Percentiles rank a stretch among this genome's conserved stretches.
phyloP scores from a whole-genome alignment of 2,888 invertebrate genomes.

The Protodeltote pygarga region DNA sequence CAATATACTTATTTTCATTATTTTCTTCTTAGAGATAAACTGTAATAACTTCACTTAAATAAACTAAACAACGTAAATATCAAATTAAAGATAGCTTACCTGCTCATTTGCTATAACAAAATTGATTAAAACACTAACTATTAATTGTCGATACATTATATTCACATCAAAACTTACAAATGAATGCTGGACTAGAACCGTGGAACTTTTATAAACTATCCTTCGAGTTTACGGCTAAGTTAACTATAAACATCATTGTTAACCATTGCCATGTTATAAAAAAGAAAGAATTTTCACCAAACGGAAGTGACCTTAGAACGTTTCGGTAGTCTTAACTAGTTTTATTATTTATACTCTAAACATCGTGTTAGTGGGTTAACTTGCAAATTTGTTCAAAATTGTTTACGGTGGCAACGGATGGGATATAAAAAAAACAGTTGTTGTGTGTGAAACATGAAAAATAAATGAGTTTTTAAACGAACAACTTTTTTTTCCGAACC shows the following conservation, averaged over 20 bases:
- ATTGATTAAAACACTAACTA: slow-evolving; percentile 30
- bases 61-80: neutral
- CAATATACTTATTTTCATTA: no score
- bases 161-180: slow-evolving; percentile 30
- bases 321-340: slow-evolving; percentile 17
- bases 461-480: neutral
- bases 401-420: slow-evolving; percentile 1
- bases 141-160: slow-evolving; percentile 39
- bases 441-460: neutral
- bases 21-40: no score
- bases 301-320: slow-evolving; percentile 23
- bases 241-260: slow-evolving; percentile 67
- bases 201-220: slow-evolving; percentile 60
- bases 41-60: no score
- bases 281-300: slow-evolving; percentile 24
- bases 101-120: slow-evolving; percentile 20
- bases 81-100: slow-evolving; percentile 22
- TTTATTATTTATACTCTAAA: slow-evolving; percentile 36
- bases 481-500: no score
- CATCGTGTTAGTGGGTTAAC: slow-evolving; percentile 15
- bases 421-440: neutral
- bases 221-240: slow-evolving; percentile 21
- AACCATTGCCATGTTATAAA: slow-evolving; percentile 30
- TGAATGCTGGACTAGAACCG: slow-evolving; percentile 15
- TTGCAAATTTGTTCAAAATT: slow-evolving; percentile 3